A percentile compares a stretch with the other conserved stretches of the same genome.
These are phyloP conservation scores for Eubucco bourcierii DNA, from an alignment of 2,113 vertebrate genomes.

Conservation along the genomic window DNA sequence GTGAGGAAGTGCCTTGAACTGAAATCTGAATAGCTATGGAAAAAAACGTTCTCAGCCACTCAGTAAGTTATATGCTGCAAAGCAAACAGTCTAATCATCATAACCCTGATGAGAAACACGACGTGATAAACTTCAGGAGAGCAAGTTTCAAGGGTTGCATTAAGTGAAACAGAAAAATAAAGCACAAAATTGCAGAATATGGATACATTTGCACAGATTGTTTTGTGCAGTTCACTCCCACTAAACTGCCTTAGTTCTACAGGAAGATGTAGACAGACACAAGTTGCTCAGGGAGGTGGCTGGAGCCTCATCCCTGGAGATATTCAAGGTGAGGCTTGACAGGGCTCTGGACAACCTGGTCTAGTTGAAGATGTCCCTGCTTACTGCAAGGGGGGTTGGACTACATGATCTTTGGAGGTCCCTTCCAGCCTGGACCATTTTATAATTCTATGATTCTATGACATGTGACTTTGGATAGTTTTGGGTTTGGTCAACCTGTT, in stretches of 20 bases:
- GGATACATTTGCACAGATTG: not conserved
- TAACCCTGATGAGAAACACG: not conserved
- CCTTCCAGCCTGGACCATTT: too few species aligned
- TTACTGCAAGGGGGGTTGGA: too few species aligned
- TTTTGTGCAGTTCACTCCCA: not conserved
- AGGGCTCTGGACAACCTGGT: too few species aligned
- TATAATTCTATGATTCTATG: too few species aligned
- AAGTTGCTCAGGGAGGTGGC: too few species aligned
- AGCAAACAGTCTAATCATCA: constrained; percentile 5
- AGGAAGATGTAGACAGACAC: not conserved
- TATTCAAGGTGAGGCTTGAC: too few species aligned
- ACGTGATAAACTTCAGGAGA: constrained; percentile 10
- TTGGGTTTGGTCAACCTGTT: not conserved
- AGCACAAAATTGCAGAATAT: not conserved
- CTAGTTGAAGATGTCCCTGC: too few species aligned
- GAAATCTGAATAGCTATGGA: not conserved
- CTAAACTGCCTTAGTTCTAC: not conserved
- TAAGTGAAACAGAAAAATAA: not conserved
- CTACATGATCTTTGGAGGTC: too few species aligned
- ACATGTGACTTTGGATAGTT: not conserved
- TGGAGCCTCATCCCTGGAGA: too few species aligned
- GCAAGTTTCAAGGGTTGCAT: not conserved
- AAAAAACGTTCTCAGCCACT: not conserved
- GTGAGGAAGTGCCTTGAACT: not conserved
- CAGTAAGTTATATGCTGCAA: constrained; percentile 23